Percentiles rank a stretch among this genome's conserved stretches.
These are phyloP conservation scores for Rhinogobius similis DNA, from an alignment of 2,113 vertebrate species.

Conservation along the genomic window DNA sequence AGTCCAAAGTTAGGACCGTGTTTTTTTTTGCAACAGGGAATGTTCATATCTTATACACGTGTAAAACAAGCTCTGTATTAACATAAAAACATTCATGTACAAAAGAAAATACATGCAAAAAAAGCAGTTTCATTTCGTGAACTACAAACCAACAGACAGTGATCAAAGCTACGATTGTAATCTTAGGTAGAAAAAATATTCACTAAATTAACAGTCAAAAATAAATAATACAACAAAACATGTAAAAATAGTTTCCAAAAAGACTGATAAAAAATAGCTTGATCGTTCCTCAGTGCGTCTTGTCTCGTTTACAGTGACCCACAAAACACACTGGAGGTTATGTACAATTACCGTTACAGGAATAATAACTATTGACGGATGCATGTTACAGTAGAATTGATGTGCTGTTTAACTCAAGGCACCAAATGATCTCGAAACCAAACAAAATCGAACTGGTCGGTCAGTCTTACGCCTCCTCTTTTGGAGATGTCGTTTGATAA, in stretches of 20 bases:
- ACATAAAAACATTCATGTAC: conserved; percentile 20
- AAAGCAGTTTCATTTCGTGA: not conserved
- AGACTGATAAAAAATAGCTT: conserved; percentile 45
- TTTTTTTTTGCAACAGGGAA: conserved; percentile 30
- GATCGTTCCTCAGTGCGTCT: conserved; percentile 2
- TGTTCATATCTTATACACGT: conserved; percentile 21
- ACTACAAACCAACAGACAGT: not conserved
- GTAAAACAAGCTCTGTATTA: conserved; percentile 19
- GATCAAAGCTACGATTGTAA: conserved; percentile 16
- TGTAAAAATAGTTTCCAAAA: conserved; percentile 36
- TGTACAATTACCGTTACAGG: conserved; percentile 12
- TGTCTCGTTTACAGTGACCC: conserved; percentile 2
- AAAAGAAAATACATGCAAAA: conserved; percentile 33
- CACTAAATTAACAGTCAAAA: conserved; percentile 10
- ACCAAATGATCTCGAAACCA: conserved; percentile 57
- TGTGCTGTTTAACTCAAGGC: conserved; percentile 68
- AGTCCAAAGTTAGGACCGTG: conserved; percentile 37
- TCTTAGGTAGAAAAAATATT: conserved; percentile 36
- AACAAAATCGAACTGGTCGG: not conserved
- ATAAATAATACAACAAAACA: conserved; percentile 57
- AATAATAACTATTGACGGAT: conserved; percentile 15
- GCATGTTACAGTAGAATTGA: conserved; percentile 13
- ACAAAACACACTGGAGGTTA: conserved; percentile 26
- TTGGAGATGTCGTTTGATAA: conserved; percentile 24
- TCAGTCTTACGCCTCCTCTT: conserved; percentile 24